A percentile compares a stretch with the other conserved stretches of the same genome.
phyloP scores from a whole-genome alignment of 2,113 vertebrate genomes.

The Oxyruncus cristatus region DNA sequence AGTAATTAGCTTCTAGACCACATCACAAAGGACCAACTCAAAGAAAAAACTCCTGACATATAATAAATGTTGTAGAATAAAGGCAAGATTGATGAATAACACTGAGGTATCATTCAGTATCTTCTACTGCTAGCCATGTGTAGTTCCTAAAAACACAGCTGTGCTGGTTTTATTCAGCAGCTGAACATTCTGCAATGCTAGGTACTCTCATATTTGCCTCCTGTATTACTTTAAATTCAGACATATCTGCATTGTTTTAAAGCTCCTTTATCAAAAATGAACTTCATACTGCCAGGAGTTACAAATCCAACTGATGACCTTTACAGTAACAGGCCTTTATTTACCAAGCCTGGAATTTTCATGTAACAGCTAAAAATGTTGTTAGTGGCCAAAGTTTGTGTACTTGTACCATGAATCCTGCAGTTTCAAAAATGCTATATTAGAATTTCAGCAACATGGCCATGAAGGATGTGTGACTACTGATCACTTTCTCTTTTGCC shows the following conservation, averaged over 20 bases:
- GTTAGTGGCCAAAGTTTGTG: not conserved
- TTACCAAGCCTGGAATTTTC: constrained; percentile 52
- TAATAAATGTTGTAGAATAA: not conserved
- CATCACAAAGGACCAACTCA: not conserved
- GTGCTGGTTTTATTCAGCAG: not conserved
- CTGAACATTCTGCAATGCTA: not conserved
- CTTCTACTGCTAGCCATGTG: not conserved
- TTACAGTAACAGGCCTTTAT: constrained; percentile 55
- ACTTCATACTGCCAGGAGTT: not conserved
- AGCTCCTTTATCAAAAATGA: constrained; percentile 33
- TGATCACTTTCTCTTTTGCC: not conserved
- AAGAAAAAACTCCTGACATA: not conserved
- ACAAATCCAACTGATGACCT: not conserved
- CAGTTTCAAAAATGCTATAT: not conserved
- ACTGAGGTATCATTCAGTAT: constrained; percentile 7
- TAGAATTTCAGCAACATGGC: not conserved
- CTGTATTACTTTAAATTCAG: not conserved
- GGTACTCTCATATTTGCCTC: not conserved
- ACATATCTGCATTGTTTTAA: not conserved
- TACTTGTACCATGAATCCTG: not conserved
- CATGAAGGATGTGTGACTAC: not conserved
- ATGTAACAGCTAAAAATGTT: not conserved
- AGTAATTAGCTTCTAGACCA: not conserved
- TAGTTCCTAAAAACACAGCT: not conserved
- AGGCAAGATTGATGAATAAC: not conserved